Base-by-base conservation (phyloP, 2,797 vertebrate genomes). In the Melanotaenia pygmaea region DNA sequence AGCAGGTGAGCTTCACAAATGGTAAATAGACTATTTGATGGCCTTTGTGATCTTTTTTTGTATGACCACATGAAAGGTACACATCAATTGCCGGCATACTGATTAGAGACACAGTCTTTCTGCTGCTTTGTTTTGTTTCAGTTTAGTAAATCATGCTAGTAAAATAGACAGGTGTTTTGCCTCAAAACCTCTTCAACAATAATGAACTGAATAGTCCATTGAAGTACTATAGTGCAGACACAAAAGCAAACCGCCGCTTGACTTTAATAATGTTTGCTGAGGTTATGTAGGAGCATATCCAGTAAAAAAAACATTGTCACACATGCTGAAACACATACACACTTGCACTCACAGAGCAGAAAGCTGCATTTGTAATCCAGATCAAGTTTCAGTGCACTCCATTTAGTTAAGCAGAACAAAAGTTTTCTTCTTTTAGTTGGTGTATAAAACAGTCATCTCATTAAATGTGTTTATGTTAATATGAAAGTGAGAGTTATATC, bases 161-260 rank as follows among this genome's bases (percentile, higher is more conserved):
- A 66, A 87, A 90, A 82, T 1, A 68, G 72, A 61, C 92, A 93
- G 92, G 89, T 93, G 91, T 88, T 86, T 88, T 81, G 34, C 75
- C 66, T 77, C 64, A 62, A 64, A 87, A 70, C 37, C 72, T 22
- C 64, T 80, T 72, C 62, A 75, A 81, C 83, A 84, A 79, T 75
- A 57, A 59, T 54, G 57, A 77, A 67, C 65, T 76, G 64, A 88
- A 66, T 77, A 51, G 47, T 53, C n/a, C 59, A 73, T 82, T 76
- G 65, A 79, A 79, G 67, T 80, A 67, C 81, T 59, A 73, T 59
- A 88, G 76, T 67, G 28, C 60, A 71, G 70, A 81, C 84, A 70
- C 40, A 66, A 67, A 73, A 64, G 74, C 74, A 76, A 86, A 85
- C 57, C 70, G 69, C 32, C 18, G 37, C 67, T 77, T 76, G 30